Evolutionary conservation across 2,888 invertebrate species (phyloP).

Genomic region (Phyllotreta striolata): DNA sequence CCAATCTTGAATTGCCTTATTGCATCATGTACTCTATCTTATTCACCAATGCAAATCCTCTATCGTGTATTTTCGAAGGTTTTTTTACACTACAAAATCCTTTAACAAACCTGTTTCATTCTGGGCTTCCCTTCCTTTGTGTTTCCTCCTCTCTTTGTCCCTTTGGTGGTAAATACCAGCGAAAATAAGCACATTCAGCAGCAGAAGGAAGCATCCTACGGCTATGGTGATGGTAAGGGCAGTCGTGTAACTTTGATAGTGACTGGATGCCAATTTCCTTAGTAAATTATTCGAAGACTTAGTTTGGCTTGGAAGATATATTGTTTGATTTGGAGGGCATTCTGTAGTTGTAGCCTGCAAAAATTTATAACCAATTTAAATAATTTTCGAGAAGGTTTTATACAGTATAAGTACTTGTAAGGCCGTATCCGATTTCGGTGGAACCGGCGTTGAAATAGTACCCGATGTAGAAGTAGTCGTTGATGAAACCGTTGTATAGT

Average conservation of each 20-base stretch:
- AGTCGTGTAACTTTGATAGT: slow-evolving; percentile 89
- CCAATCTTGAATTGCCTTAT: no score
- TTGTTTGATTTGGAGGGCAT: slow-evolving; percentile 73
- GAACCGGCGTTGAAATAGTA: slow-evolving; percentile 61
- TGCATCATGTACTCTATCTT: no score
- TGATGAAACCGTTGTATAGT: slow-evolving; percentile 66
- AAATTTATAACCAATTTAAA: slow-evolving; percentile 1
- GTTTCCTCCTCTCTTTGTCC: slow-evolving; percentile 66
- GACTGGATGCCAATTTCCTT: slow-evolving; percentile 79
- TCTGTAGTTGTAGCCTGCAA: slow-evolving; percentile 69
- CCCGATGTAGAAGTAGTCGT: slow-evolving; percentile 53
- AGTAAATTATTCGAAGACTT: slow-evolving; percentile 72
- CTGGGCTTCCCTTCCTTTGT: slow-evolving; percentile 81
- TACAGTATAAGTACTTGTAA: slow-evolving; percentile 49
- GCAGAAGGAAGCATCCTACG: slow-evolving; percentile 82
- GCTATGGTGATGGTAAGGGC: slow-evolving; percentile 88
- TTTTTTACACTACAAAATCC: not conserved
- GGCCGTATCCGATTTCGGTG: slow-evolving; percentile 64
- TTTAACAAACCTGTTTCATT: slow-evolving; percentile 68
- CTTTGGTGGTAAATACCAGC: slow-evolving; percentile 89
- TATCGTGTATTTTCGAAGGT: no score
- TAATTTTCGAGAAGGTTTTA: not conserved
- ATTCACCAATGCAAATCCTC: no score
- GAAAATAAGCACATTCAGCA: slow-evolving; percentile 85
- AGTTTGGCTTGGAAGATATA: slow-evolving; percentile 58